Base-by-base conservation (phyloP, 2,113 vertebrate species). In the Calyptommatus sinebrachiatus region DNA sequence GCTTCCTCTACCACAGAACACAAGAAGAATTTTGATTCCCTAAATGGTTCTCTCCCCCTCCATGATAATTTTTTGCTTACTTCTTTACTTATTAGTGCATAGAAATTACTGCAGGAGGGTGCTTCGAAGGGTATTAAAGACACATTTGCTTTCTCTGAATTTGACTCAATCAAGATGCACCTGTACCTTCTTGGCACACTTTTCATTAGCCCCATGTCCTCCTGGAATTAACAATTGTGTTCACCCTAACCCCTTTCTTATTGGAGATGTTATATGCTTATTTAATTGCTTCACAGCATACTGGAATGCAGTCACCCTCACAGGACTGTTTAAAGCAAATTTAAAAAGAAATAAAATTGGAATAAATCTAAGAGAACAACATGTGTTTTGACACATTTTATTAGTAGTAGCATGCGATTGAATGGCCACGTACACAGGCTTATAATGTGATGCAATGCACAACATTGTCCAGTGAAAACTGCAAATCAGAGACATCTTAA, bases 321-420 rank as follows among this genome's bases (percentile, higher is more conserved):
- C 78, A 80, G 29, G 46, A 73, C 29, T 28, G 61, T 29, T 67
- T 80, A 80, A 45, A 57, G 78, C 62, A 57, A 62, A 80, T 73
- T 80, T n/a, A n/a, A 80, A 66, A 73, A 35, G 73, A 41, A 57
- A 14, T 57, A 35, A 16, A 63, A 63, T 66, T 29, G 67, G 6
- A 10, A 67, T 53, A 41, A 80, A 80, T 41, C 46, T 45, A 73
- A 73, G 63, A 73, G 29, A 67, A 66, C 78, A 80, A 67, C 24
- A 22, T 50, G 29, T n/a, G 48, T 14, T 72, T 60, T 80, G 78
- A 57, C 62, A 73, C 62, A 65, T 21, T 72, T 20, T 66, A 66
- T 80, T 80, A 80, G n/a, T 67, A 80, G 61, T 80, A 80, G 28
- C 60, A 66, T 26, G 50, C 22, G 66, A 57, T 80, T 80, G 31